Conservation (phyloP, 1,140 invertebrate species). For the Liolophura sinensis region DNA sequence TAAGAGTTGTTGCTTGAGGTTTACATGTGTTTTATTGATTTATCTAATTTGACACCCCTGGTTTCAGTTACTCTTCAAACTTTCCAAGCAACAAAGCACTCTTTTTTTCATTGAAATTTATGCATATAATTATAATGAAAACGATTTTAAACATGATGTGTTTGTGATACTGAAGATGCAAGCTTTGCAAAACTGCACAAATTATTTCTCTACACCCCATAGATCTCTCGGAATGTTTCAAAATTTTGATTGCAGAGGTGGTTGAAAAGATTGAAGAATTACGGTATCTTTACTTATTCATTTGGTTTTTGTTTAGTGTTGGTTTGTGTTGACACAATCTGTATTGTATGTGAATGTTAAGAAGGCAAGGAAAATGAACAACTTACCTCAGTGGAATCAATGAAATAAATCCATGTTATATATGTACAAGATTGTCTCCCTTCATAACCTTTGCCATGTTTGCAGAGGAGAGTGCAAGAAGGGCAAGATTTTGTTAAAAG, state of each 20-base stretch:
- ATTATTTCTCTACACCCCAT: too few species aligned
- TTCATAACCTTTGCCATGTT: too few species aligned
- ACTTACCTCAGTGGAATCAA: slow-evolving; percentile 1
- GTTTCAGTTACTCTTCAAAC: neutral
- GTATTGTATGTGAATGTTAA: too few species aligned
- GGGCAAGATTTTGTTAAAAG: too few species aligned
- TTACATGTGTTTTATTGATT: neutral
- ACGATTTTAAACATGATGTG: neutral
- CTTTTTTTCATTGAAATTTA: neutral
- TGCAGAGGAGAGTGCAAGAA: too few species aligned
- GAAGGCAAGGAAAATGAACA: neutral
- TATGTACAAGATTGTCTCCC: too few species aligned
- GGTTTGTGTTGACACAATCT: slow-evolving; percentile 16
- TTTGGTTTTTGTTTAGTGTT: slow-evolving; percentile 14
- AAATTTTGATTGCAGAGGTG: too few species aligned
- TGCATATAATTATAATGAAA: neutral
- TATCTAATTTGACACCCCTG: neutral
- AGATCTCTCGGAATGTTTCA: too few species aligned
- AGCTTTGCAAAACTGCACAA: too few species aligned
- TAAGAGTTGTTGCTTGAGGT: slow-evolving; percentile 2
- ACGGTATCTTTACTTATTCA: neutral
- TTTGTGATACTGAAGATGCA: neutral
- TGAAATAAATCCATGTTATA: too few species aligned
- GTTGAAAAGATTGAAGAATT: neutral
- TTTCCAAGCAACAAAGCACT: slow-evolving; percentile 2